Conservation (phyloP, 2,888 invertebrate species). For the Plutella xylostella region DNA sequence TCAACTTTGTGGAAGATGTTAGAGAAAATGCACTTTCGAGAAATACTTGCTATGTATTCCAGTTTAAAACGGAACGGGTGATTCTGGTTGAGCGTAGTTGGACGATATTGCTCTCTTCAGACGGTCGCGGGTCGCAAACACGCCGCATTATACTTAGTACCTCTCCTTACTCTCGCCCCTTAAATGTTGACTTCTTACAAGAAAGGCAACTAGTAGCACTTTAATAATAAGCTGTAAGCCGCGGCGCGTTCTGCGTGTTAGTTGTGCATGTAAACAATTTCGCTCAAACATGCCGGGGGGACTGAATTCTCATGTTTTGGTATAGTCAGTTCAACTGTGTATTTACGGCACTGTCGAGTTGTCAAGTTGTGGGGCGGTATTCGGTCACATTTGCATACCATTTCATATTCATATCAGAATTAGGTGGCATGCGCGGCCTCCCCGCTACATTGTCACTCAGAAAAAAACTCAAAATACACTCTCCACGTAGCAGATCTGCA, state of each 20-base stretch:
- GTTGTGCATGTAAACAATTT: conserved; percentile 49
- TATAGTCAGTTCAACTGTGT: conserved; percentile 47
- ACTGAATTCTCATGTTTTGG: conserved; percentile 50
- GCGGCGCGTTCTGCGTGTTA: conserved; percentile 11
- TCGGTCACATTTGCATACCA: conserved; percentile 58
- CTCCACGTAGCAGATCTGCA: too few species aligned
- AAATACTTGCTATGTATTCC: conserved; percentile 56
- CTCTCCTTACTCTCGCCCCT: neutral
- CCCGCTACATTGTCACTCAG: too few species aligned
- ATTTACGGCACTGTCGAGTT: conserved; percentile 55
- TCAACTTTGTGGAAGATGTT: conserved; percentile 47
- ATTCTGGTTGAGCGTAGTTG: conserved; percentile 46
- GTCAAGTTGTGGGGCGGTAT: conserved; percentile 52
- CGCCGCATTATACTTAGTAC: conserved; percentile 29
- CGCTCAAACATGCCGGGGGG: conserved; percentile 49
- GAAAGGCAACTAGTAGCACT: neutral
- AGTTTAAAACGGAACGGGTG: conserved; percentile 58
- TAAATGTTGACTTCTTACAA: conserved; percentile 18
- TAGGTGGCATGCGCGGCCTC: too few species aligned
- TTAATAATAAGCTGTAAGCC: neutral
- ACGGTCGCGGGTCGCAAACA: conserved; percentile 34
- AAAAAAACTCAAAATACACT: too few species aligned
- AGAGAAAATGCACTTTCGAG: conserved; percentile 53
- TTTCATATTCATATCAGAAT: conserved; percentile 64
- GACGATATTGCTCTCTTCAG: conserved; percentile 58